phyloP scores from a whole-genome alignment of 1,140 invertebrate genomes.

The Pinna nobilis region DNA sequence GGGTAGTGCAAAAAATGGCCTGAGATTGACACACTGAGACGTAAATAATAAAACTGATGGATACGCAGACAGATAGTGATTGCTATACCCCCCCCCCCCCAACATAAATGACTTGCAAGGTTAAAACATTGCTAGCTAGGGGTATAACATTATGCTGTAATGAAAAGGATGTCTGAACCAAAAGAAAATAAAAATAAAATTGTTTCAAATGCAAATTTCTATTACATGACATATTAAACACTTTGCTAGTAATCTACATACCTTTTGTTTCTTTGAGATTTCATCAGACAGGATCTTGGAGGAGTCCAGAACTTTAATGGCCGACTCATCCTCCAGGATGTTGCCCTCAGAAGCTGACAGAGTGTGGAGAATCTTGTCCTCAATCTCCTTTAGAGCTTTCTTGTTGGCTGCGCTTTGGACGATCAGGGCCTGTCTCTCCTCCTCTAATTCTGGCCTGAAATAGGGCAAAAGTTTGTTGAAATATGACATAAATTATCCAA shows the following conservation, averaged over 20 bases:
- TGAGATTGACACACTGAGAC: too few species aligned
- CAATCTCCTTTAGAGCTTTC: slow-evolving; percentile 74
- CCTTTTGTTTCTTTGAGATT: slow-evolving; percentile 90
- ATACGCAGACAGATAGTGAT: too few species aligned
- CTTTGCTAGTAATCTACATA: too few species aligned
- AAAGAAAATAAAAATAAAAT: too few species aligned
- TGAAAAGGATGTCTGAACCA: too few species aligned
- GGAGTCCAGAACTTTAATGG: slow-evolving; percentile 74
- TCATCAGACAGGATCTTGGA: slow-evolving; percentile 75
- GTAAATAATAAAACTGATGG: too few species aligned
- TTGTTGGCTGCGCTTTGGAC: slow-evolving; percentile 73
- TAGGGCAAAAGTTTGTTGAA: too few species aligned
- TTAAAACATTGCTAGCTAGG: too few species aligned
- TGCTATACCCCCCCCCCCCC: too few species aligned
- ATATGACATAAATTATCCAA: too few species aligned
- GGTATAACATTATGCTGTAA: too few species aligned
- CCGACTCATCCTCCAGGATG: slow-evolving; percentile 76
- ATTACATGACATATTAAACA: neutral
- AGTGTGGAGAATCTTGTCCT: slow-evolving; percentile 75
- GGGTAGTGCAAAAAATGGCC: neutral
- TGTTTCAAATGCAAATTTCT: neutral
- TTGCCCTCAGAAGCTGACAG: slow-evolving; percentile 75
- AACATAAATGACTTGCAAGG: too few species aligned
- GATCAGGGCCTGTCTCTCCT: slow-evolving; percentile 74
- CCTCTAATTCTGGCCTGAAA: slow-evolving; percentile 74